Evolutionary conservation across 2,888 invertebrate species (phyloP).

Genomic region (Tetramorium bicarinatum): DNA sequence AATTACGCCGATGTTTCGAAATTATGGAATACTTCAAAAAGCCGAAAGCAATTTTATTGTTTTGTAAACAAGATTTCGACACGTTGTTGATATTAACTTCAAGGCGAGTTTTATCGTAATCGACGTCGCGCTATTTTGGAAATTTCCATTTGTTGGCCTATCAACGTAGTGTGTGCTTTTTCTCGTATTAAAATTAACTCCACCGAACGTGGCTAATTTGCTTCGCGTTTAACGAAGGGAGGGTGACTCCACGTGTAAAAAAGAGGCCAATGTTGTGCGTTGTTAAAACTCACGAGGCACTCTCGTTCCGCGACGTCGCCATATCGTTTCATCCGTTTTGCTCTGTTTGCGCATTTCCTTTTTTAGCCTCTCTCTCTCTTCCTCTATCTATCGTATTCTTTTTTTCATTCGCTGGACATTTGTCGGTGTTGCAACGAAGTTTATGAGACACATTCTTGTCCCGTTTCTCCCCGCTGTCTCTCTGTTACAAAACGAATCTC

Average conservation of each 20-base stretch:
- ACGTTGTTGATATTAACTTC: neutral
- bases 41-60: slow-evolving; percentile 5
- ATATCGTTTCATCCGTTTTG: slow-evolving; percentile 17
- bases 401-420: slow-evolving; percentile 4
- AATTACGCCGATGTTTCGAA: neutral
- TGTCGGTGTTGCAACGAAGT: slow-evolving; percentile 26
- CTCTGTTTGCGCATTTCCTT: slow-evolving; percentile 13
- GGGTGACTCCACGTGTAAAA: neutral
- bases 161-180: neutral
- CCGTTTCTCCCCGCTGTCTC: neutral
- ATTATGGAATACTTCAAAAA: neutral
- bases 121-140: neutral
- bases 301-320: slow-evolving; percentile 8
- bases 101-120: slow-evolving; percentile 11
- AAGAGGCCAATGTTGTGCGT: neutral
- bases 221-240: slow-evolving; percentile 27
- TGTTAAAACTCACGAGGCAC: slow-evolving; percentile 43
- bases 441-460: slow-evolving; percentile 56
- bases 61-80: neutral
- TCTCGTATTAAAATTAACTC: slow-evolving; percentile 27
- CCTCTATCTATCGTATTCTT: neutral
- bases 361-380: neutral
- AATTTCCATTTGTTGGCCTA: slow-evolving; percentile 36
- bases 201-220: slow-evolving; percentile 16
- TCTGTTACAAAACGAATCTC: slow-evolving; percentile 23